A percentile compares a stretch with the other conserved stretches of the same genome.
Evolutionary conservation across 2,113 vertebrate genomes (phyloP).

Genomic region (Corythaixoides concolor): DNA sequence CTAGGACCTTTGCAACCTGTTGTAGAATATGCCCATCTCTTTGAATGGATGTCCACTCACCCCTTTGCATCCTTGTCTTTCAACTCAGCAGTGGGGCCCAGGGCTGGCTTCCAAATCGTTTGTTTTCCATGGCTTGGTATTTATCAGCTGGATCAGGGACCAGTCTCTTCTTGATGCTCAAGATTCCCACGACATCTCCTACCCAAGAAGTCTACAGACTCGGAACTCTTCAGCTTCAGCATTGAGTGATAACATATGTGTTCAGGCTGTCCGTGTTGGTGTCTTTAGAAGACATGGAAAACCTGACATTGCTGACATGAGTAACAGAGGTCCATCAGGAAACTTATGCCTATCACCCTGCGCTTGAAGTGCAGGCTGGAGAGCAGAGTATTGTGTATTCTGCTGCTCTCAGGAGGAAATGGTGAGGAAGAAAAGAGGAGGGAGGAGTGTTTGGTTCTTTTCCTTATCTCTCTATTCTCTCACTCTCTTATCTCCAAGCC

Average conservation of each 20-base stretch:
- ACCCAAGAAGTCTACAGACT: neutral
- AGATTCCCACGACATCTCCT: neutral
- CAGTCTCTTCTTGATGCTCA: neutral
- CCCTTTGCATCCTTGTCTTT: neutral
- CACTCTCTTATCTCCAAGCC: neutral
- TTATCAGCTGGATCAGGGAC: neutral
- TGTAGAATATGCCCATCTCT: neutral
- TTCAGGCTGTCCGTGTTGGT: neutral
- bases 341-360: neutral
- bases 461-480: neutral
- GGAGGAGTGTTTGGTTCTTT: neutral
- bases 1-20: neutral
- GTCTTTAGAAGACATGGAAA: neutral
- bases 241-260: accelerated
- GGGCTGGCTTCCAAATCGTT: neutral
- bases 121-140: neutral
- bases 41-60: neutral
- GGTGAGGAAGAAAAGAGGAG: neutral
- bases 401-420: neutral
- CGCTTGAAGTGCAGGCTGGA: neutral
- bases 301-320: neutral
- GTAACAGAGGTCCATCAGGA: neutral
- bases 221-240: neutral
- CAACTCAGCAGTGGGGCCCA: neutral
- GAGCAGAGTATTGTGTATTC: neutral